A percentile compares a stretch with the other conserved stretches of the same genome.
These are phyloP conservation scores for Netelia virgata DNA, from an alignment of 2,888 invertebrate species.

Conservation along the genomic window DNA sequence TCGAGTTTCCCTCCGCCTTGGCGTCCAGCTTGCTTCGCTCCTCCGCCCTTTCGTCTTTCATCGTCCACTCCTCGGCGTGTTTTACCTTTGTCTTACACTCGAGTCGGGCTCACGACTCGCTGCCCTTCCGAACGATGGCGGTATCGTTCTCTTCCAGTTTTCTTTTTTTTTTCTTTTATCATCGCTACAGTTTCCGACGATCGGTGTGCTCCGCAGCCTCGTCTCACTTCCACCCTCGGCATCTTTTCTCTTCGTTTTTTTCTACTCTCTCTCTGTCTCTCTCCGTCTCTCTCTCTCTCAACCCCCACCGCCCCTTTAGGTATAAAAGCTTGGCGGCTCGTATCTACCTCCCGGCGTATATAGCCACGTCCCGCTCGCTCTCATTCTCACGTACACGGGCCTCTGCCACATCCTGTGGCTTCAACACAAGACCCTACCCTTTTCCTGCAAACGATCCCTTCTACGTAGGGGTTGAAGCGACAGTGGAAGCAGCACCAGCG, in stretches of 20 bases:
- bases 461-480: background rate
- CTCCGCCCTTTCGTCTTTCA: background rate
- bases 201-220: conserved; percentile 18
- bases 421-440: conserved; percentile 57
- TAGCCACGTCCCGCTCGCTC: conserved; percentile 24
- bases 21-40: conserved; percentile 43
- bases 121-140: background rate
- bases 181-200: conserved; percentile 9
- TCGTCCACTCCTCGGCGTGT: background rate
- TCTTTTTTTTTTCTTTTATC: conserved; percentile 30
- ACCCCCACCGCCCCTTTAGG: background rate
- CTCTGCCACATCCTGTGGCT: conserved; percentile 21
- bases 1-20: conserved; percentile 12
- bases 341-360: conserved; percentile 23
- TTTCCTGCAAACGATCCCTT: conserved; percentile 57
- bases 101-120: background rate
- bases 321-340: conserved; percentile 39
- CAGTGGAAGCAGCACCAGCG: conserved; percentile 8
- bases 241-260: conserved; percentile 26
- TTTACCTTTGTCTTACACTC: conserved; percentile 9
- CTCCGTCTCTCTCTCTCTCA: background rate
- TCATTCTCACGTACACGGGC: conserved; percentile 7
- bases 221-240: conserved; percentile 27
- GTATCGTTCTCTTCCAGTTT: conserved; percentile 35
- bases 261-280: background rate